Evolutionary conservation across 53 echinoderm and acorn worm genomes (phyloP).

Genomic region (Holothuria leucospilota): DNA sequence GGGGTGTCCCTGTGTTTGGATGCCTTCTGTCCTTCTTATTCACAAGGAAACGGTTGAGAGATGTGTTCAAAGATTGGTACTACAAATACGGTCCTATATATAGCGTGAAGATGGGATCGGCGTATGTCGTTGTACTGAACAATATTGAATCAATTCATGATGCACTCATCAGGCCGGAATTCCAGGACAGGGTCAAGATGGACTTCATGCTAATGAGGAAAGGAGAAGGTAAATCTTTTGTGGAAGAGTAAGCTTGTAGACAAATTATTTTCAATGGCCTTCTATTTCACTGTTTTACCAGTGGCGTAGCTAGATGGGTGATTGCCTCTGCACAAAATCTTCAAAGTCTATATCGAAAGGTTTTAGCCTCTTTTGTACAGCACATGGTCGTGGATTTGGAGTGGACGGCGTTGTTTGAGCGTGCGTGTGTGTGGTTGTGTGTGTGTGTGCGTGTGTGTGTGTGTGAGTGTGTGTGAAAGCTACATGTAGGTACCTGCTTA

Average conservation of each 20-base stretch:
- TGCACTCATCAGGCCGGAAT: constrained; percentile 13
- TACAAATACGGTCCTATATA: constrained; percentile 67
- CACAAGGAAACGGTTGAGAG: neutral
- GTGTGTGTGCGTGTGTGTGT: no score
- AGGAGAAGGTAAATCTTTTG: constrained; percentile 14
- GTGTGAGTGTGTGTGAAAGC: no score
- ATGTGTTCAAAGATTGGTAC: constrained; percentile 49
- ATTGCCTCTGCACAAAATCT: no score
- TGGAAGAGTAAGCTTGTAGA: neutral
- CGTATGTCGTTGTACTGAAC: neutral
- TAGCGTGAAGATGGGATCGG: constrained; percentile 32
- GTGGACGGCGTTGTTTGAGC: no score
- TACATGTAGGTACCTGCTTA: no score
- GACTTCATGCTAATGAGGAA: neutral
- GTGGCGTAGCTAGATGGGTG: no score
- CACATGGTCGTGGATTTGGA: no score
- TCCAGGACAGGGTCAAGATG: constrained; percentile 6
- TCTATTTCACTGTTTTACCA: no score
- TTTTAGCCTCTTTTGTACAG: no score
- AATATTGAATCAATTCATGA: neutral
- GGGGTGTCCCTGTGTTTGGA: constrained; percentile 73
- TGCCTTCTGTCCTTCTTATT: constrained; percentile 63
- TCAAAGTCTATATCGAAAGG: no score
- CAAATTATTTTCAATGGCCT: no score
- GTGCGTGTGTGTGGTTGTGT: no score